Evolutionary conservation across 2,113 vertebrate genomes (phyloP), one percentile per base, ranked within the genome.

Genomic region (Lepus timidus): DNA sequence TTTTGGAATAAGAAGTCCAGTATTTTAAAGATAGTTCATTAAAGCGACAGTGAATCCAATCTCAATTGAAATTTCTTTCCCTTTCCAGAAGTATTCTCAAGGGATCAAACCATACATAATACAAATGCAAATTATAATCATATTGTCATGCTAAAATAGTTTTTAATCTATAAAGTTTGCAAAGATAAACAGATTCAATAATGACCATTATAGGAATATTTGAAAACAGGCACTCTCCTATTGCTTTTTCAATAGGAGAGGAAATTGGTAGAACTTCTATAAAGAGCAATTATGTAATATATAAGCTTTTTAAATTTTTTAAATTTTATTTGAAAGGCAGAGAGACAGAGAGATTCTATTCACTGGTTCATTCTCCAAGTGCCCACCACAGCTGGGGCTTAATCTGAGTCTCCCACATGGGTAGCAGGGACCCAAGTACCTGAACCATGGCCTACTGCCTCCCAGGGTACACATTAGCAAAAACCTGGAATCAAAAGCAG

Each of bases 121-220:
- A 81, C 90, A 74, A 93, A 85, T 55, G 9, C 61, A 90, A 91
- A 93, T 88, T 95, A 68, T 1, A 94, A 62, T 88, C 84, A 92
- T 6, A 94, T 9, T 81, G 4, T 33, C 76, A 90, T 44, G 31
- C 70, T 90, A 29, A 84, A 90, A 79, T 70, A 85, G 64, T 51
- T 91, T 95, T 94, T 95, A 36, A 90, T 44, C 33, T 91, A 27
- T 93, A 88, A 88, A 31, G 23, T 86, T 89, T 83, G 70, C 25
- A 75, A 92, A 94, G 55, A 79, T 85, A 71, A 87, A 74, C 33
- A 65, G 9, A 65, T 39, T 70, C 68, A 33, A 55, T 92, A 79
- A 68, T 61, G 79, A 3, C 74, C 8, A 4, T 27, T 90, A 36
- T 31, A 83, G 87, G 29, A 78, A 19, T 64, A 58, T 22, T 22